A percentile compares a stretch with the other conserved stretches of the same genome.
Evolutionary conservation across 2,888 invertebrate genomes (phyloP).

Genomic region (Bhutanitis thaidina): DNA sequence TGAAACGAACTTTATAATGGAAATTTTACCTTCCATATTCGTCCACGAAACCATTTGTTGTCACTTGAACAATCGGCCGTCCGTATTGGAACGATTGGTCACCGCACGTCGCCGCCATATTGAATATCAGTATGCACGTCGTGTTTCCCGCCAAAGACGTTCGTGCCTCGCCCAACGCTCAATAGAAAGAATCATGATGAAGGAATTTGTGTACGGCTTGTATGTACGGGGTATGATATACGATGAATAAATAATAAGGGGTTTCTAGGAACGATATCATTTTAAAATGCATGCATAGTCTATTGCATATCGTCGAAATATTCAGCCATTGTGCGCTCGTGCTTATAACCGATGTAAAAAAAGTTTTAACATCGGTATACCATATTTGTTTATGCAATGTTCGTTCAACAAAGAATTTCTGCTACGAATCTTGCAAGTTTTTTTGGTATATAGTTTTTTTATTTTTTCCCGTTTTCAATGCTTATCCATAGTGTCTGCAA

Average conservation of each 20-base stretch:
- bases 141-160: conserved; percentile 65
- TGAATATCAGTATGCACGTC: conserved; percentile 55
- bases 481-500: no score
- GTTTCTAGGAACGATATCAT: conserved; percentile 41
- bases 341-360: not conserved
- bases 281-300: conserved; percentile 29
- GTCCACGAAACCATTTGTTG: conserved; percentile 57
- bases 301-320: conserved; percentile 22
- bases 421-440: no score
- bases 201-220: conserved; percentile 65
- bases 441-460: no score
- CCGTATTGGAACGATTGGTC: conserved; percentile 41
- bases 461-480: no score
- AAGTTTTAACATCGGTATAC: not conserved
- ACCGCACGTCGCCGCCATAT: conserved; percentile 51
- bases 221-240: conserved; percentile 46
- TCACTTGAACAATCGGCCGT: conserved; percentile 47
- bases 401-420: not conserved
- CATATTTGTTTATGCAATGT: not conserved
- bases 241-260: conserved; percentile 57
- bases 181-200: conserved; percentile 73
- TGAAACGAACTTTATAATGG: conserved; percentile 21
- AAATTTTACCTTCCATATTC: conserved; percentile 43
- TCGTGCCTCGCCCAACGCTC: conserved; percentile 67
- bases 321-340: conserved; percentile 10